Conservation (phyloP, 1,140 invertebrate genomes). For the Ostrea edulis region DNA sequence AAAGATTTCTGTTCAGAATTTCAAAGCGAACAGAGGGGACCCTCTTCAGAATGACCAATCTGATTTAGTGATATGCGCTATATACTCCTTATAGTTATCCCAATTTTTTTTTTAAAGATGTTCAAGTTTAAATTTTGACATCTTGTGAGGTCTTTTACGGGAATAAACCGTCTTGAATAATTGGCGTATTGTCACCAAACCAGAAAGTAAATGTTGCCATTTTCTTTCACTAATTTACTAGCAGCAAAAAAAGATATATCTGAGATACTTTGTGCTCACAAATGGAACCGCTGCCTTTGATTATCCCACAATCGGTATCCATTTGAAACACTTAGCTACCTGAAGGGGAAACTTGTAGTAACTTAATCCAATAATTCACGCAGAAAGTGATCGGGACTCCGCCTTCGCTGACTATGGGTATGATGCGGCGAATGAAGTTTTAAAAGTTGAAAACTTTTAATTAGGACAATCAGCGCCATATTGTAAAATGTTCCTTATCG, state of each 20-base stretch:
- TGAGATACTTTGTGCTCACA: background rate
- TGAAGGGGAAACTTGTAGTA: background rate
- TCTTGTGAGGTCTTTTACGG: slow-evolving; percentile 9
- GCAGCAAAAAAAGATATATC: background rate
- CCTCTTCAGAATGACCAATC: slow-evolving; percentile 24
- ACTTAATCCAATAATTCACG: slow-evolving; percentile 32
- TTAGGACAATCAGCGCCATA: slow-evolving; percentile 33
- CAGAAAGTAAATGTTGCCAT: slow-evolving; percentile 32
- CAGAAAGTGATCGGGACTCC: slow-evolving; percentile 23
- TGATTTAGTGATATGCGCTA: slow-evolving; percentile 5
- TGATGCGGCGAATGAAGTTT: background rate
- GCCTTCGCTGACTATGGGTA: background rate
- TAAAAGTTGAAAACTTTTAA: slow-evolving; percentile 9
- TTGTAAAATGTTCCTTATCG: slow-evolving; percentile 14
- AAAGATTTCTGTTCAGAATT: background rate
- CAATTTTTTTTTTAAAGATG: background rate
- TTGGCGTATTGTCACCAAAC: slow-evolving; percentile 8
- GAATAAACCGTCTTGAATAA: slow-evolving; percentile 8
- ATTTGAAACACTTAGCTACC: slow-evolving; percentile 38
- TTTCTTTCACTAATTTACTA: slow-evolving; percentile 2
- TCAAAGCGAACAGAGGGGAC: background rate
- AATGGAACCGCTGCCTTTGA: background rate
- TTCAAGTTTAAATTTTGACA: background rate
- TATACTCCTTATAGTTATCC: background rate
- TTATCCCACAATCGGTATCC: slow-evolving; percentile 13